These are phyloP conservation scores for Folsomia manolachei DNA, from an alignment of 2,888 invertebrate species.

Conservation along the genomic window DNA sequence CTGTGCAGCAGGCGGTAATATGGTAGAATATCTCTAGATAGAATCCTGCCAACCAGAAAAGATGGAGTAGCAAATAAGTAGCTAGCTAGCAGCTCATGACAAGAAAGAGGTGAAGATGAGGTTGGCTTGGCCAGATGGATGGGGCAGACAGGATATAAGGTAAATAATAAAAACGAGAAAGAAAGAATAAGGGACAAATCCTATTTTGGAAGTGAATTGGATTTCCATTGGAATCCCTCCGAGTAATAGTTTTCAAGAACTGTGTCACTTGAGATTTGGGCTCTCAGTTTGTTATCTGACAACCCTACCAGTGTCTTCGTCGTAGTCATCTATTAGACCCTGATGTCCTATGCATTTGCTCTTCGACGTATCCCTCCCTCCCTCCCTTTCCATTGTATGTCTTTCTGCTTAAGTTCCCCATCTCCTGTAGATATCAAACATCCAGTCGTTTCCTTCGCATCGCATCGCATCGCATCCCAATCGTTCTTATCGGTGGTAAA, in stretches of 20 bases:
- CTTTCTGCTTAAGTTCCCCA: not conserved
- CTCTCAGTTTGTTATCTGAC: conserved; percentile 42
- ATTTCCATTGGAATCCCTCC: conserved; percentile 44
- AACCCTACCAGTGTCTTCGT: conserved; percentile 7
- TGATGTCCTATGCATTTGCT: not conserved
- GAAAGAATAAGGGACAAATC: conserved; percentile 19
- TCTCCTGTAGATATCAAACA: not conserved
- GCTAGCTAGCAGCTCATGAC: not conserved
- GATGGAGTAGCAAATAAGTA: not conserved
- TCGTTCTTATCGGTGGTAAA: too few species aligned
- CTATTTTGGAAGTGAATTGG: conserved; percentile 42
- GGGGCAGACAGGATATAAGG: conserved; percentile 6
- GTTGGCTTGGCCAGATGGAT: conserved; percentile 2
- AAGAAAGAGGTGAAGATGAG: conserved; percentile 11
- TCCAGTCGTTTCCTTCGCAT: not conserved
- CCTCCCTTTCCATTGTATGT: not conserved
- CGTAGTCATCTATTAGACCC: not conserved
- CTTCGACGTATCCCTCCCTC: not conserved
- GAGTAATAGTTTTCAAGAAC: conserved; percentile 47
- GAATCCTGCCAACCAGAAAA: too few species aligned
- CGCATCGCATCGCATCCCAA: too few species aligned
- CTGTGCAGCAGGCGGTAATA: conserved; percentile 13
- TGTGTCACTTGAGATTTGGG: conserved; percentile 47
- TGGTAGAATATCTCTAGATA: too few species aligned
- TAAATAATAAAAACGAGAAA: conserved; percentile 21